Percentiles rank a stretch among this genome's conserved stretches.
Conservation (phyloP, 2,113 vertebrate species). For the Apodemus sylvaticus region DNA sequence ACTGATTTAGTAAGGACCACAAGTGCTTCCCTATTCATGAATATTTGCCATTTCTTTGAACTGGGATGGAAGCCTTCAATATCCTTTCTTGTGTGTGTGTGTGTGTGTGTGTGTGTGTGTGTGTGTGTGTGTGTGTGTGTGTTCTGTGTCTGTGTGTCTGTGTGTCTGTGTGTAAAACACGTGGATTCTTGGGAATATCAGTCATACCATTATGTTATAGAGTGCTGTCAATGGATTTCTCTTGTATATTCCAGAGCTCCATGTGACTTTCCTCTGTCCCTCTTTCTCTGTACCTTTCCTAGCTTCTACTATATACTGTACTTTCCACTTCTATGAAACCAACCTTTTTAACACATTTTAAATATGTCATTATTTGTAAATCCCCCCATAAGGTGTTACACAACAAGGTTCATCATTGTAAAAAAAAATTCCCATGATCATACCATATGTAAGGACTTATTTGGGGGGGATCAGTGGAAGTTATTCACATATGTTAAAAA, state of each 20-base stretch:
- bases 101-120: too few species aligned
- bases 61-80: background rate
- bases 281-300: background rate
- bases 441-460: slow-evolving; percentile 53
- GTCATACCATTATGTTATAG: background rate
- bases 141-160: too few species aligned
- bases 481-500: slow-evolving; percentile 81
- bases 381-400: slow-evolving; percentile 62
- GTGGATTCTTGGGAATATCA: background rate
- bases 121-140: too few species aligned
- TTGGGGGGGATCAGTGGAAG: slow-evolving; percentile 63
- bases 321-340: background rate
- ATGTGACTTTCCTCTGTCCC: background rate
- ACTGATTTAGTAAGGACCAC: background rate
- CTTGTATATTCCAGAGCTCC: background rate
- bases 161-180: background rate
- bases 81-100: background rate
- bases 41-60: background rate
- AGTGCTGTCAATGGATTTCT: background rate
- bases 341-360: slow-evolving; percentile 37
- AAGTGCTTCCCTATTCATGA: background rate
- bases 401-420: slow-evolving; percentile 73
- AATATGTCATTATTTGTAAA: slow-evolving; percentile 67
- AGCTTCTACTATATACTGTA: background rate
- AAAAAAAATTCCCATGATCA: slow-evolving; percentile 57